Conservation (phyloP, 2,797 vertebrate genomes). For the Siniperca obscura region DNA sequence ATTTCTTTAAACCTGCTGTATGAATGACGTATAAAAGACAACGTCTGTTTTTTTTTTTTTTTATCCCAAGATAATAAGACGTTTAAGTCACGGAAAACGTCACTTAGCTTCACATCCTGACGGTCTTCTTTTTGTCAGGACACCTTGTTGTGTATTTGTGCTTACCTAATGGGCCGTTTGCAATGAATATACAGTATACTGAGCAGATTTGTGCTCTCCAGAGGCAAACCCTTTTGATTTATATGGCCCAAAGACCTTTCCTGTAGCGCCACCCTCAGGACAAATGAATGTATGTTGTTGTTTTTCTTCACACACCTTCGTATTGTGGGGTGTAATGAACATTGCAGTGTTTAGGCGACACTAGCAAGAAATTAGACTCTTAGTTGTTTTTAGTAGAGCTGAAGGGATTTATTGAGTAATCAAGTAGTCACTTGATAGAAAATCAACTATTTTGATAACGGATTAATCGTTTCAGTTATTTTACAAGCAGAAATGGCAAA, state of each 20-base stretch:
- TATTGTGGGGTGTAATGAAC: background rate
- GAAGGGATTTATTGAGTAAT: too few relatives aligned
- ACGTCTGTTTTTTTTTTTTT: background rate
- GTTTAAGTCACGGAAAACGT: background rate
- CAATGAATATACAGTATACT: background rate
- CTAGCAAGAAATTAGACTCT: background rate
- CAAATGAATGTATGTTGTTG: background rate
- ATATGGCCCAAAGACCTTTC: background rate
- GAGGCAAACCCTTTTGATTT: background rate
- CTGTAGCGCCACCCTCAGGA: background rate
- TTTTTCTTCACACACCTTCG: too few relatives aligned
- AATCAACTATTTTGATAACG: too few relatives aligned
- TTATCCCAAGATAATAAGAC: background rate
- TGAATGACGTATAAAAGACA: background rate
- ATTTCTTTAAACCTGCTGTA: background rate
- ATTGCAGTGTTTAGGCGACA: too few relatives aligned
- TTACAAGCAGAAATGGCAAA: too few relatives aligned
- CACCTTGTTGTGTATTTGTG: background rate
- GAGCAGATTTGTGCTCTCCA: background rate
- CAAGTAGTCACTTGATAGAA: too few relatives aligned
- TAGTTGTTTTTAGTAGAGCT: background rate
- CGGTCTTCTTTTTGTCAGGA: background rate
- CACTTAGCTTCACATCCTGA: background rate
- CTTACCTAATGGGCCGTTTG: background rate
- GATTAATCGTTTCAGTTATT: too few relatives aligned